A percentile compares a stretch with the other conserved stretches of the same genome.
Evolutionary conservation across 2,797 vertebrate genomes (phyloP).

Genomic region (Denticeps clupeoides): DNA sequence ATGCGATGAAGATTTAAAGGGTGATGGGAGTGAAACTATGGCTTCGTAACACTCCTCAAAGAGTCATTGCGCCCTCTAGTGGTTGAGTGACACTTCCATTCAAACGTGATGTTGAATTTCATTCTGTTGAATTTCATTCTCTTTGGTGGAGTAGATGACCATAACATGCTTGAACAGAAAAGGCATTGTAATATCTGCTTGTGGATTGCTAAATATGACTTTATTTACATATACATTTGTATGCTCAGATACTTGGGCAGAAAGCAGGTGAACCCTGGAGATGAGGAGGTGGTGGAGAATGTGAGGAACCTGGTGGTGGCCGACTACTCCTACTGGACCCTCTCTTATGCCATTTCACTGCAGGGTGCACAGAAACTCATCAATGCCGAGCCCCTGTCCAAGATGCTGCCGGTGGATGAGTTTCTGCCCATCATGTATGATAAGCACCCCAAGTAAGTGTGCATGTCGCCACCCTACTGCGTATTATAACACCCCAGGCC

Average conservation of each 20-base stretch:
- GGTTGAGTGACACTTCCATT: neutral
- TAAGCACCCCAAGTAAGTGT: conserved; percentile 84
- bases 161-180: too few relatives aligned
- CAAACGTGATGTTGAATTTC: too few relatives aligned
- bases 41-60: neutral
- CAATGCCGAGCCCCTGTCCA: conserved; percentile 74
- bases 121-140: too few relatives aligned
- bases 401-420: conserved; percentile 93
- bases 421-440: conserved; percentile 97
- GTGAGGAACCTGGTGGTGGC: conserved; percentile 73
- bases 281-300: conserved; percentile 64
- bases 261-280: conserved; percentile 80
- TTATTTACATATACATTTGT: neutral
- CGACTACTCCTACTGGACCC: conserved; percentile 87
- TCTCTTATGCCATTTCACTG: conserved; percentile 79
- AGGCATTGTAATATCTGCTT: too few relatives aligned
- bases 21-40: neutral
- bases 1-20: neutral
- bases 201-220: too few relatives aligned
- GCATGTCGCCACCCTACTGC: too few relatives aligned
- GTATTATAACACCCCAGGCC: too few relatives aligned
- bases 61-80: neutral
- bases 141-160: too few relatives aligned
- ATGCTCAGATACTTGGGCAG: conserved; percentile 80
- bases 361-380: conserved; percentile 83